Evolutionary conservation across 2,113 vertebrate genomes (phyloP).

Genomic region (Grantiella picta): DNA sequence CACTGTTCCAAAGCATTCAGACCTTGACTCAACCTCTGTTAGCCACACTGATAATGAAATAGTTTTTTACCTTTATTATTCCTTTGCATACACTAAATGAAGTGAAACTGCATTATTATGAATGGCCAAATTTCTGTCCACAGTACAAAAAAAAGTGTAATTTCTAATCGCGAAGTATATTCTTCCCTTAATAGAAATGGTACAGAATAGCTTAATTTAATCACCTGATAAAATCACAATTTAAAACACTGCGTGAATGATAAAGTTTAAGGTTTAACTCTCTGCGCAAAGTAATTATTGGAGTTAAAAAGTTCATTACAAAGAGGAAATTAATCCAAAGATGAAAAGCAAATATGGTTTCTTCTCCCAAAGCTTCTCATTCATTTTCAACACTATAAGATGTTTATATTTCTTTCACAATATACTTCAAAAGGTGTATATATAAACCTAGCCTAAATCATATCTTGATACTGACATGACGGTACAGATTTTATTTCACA

Average conservation of each 20-base stretch:
- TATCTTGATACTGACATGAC: background rate
- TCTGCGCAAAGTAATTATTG: constrained; percentile 33
- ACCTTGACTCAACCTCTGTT: background rate
- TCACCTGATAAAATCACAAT: constrained; percentile 46
- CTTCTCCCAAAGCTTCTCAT: background rate
- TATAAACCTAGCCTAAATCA: background rate
- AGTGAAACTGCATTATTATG: background rate
- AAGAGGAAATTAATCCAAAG: background rate
- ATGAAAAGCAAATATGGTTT: constrained; percentile 2
- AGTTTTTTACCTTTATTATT: background rate
- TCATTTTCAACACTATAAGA: constrained; percentile 16
- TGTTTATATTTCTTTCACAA: background rate
- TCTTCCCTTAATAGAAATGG: constrained; percentile 35
- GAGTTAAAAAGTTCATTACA: constrained; percentile 59
- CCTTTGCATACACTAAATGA: background rate
- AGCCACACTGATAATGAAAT: background rate
- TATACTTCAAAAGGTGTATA: background rate
- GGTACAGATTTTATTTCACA: background rate
- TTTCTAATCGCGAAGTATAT: constrained; percentile 10
- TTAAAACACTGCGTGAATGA: constrained; percentile 55
- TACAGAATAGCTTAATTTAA: constrained; percentile 32
- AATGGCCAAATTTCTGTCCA: background rate
- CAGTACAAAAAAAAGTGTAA: background rate
- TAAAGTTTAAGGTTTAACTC: constrained; percentile 57
- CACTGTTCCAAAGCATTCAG: background rate